These are phyloP conservation scores for Mizuhopecten yessoensis DNA, from an alignment of 1,140 invertebrate genomes.

Conservation along the genomic window DNA sequence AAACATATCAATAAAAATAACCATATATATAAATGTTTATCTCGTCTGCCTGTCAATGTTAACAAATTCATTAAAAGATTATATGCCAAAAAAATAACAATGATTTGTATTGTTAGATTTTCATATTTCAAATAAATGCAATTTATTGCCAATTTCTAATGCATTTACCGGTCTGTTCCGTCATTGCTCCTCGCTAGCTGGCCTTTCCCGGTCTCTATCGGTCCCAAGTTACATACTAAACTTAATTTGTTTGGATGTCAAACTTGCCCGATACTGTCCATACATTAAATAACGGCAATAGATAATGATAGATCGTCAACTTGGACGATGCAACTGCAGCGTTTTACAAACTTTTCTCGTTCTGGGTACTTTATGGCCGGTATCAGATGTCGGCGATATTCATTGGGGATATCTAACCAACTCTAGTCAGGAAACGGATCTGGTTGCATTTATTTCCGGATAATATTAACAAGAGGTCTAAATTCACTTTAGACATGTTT, in stretches of 20 bases:
- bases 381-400: slow-evolving; percentile 12
- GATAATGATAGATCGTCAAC: neutral
- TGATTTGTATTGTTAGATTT: slow-evolving; percentile 28
- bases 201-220: neutral
- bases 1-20: no score
- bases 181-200: neutral
- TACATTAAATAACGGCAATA: neutral
- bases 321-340: neutral
- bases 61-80: slow-evolving; percentile 35
- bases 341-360: slow-evolving; percentile 6
- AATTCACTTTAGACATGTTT: slow-evolving; percentile 2
- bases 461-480: neutral
- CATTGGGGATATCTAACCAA: neutral
- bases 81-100: neutral
- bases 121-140: slow-evolving; percentile 29
- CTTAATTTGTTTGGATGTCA: neutral
- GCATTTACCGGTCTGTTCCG: neutral
- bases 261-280: neutral
- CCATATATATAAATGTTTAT: neutral
- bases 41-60: neutral
- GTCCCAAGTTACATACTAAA: neutral
- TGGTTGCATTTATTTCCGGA: neutral
- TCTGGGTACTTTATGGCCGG: neutral
- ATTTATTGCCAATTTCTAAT: slow-evolving; percentile 29
- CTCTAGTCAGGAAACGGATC: neutral